A percentile compares a stretch with the other conserved stretches of the same genome.
Evolutionary conservation across 2,113 vertebrate species (phyloP).

Genomic region (Dicerorhinus sumatrensis): DNA sequence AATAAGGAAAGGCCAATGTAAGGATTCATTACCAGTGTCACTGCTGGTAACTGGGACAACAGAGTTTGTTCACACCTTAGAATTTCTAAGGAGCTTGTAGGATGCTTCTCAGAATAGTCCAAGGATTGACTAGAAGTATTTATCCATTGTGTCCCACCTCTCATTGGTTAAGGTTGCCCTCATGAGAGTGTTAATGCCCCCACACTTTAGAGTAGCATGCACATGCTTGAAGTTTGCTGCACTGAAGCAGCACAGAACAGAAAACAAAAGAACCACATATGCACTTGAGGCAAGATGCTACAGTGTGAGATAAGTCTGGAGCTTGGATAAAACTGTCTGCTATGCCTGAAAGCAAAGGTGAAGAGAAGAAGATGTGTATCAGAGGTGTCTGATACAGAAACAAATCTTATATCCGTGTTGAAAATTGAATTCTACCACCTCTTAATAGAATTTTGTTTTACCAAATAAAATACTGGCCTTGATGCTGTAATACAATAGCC

Average conservation of each 20-base stretch:
- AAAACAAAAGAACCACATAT: background rate
- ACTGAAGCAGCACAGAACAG: background rate
- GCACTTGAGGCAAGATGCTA: background rate
- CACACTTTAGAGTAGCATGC: background rate
- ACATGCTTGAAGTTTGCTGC: background rate
- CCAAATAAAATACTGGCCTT: background rate
- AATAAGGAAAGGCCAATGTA: background rate
- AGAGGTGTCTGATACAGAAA: background rate
- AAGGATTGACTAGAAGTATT: background rate
- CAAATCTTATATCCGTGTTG: background rate
- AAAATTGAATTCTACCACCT: background rate
- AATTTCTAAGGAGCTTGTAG: background rate
- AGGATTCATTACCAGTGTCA: background rate
- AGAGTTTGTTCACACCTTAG: background rate
- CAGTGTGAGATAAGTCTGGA: background rate
- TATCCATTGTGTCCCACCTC: background rate
- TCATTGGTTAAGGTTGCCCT: background rate
- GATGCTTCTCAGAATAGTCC: background rate
- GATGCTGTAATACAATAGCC: background rate
- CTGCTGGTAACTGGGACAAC: background rate
- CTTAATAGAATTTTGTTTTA: background rate
- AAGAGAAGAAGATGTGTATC: background rate
- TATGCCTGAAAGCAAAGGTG: background rate
- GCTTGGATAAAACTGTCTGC: background rate
- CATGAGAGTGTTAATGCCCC: background rate